phyloP scores from a whole-genome alignment of 2,797 vertebrate species.

The Catamblyrhynchus diadema region DNA sequence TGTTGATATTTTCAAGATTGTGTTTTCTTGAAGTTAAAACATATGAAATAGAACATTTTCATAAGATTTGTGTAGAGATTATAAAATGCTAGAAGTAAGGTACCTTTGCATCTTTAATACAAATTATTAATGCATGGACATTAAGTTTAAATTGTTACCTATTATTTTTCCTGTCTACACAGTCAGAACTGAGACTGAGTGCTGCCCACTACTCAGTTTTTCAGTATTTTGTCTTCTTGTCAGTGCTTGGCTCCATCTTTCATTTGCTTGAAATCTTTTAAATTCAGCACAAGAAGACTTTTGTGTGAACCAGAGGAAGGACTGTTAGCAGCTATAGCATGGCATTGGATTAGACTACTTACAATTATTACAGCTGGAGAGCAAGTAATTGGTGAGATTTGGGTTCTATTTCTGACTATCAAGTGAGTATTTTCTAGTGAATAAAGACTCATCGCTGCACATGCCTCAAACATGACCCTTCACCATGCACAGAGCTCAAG shows the following conservation, averaged over 20 bases:
- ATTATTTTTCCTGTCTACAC: neutral
- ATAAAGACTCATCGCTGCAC: neutral
- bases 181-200: neutral
- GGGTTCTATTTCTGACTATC: neutral
- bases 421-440: neutral
- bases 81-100: neutral
- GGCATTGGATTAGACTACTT: neutral
- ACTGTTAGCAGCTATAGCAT: neutral
- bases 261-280: neutral
- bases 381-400: neutral
- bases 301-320: neutral
- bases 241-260: neutral
- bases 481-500: neutral
- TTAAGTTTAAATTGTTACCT: neutral
- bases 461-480: neutral
- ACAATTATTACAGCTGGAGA: constrained; percentile 29
- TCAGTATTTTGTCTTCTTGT: neutral
- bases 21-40: neutral
- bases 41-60: neutral
- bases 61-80: neutral
- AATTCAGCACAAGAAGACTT: neutral
- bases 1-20: neutral
- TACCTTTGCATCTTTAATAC: neutral
- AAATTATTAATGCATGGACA: neutral
- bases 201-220: neutral